A percentile compares a stretch with the other conserved stretches of the same genome.
These are phyloP conservation scores for Tetrao urogallus DNA, from an alignment of 2,113 vertebrate species.

Conservation along the genomic window DNA sequence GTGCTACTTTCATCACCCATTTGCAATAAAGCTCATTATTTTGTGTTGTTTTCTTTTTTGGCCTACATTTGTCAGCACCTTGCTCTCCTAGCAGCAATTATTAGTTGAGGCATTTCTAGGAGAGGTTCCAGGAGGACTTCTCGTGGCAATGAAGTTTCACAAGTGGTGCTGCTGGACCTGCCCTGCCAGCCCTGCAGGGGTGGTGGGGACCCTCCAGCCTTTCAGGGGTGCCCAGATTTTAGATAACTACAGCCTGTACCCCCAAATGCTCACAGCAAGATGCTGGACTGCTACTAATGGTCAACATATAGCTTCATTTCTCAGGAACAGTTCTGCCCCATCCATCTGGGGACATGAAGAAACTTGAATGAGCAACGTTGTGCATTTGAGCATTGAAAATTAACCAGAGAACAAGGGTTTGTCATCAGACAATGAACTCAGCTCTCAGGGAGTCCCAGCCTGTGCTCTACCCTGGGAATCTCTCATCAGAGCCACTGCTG, in stretches of 20 bases:
- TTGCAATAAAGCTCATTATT: not conserved
- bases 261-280: not conserved
- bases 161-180: fast-evolving
- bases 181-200: not conserved
- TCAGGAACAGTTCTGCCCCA: not conserved
- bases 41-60: not conserved
- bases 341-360: not conserved
- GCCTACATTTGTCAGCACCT: not conserved
- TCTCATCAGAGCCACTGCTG: not conserved
- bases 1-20: constrained; percentile 26
- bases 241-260: fast-evolving
- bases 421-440: not conserved
- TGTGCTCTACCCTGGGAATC: not conserved
- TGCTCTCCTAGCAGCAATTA: not conserved
- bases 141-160: not conserved
- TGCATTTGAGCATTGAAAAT: not conserved
- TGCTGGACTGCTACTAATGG: not conserved
- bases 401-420: not conserved
- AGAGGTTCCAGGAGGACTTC: not conserved
- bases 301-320: not conserved
- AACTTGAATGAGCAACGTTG: not conserved
- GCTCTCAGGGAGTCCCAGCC: not conserved
- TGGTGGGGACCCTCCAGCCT: not conserved
- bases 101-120: not conserved
- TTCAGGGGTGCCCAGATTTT: not conserved